Evolutionary conservation across 2,797 vertebrate genomes (phyloP), one percentile per base, ranked within the genome.

Genomic region (Enteromius anoplus): DNA sequence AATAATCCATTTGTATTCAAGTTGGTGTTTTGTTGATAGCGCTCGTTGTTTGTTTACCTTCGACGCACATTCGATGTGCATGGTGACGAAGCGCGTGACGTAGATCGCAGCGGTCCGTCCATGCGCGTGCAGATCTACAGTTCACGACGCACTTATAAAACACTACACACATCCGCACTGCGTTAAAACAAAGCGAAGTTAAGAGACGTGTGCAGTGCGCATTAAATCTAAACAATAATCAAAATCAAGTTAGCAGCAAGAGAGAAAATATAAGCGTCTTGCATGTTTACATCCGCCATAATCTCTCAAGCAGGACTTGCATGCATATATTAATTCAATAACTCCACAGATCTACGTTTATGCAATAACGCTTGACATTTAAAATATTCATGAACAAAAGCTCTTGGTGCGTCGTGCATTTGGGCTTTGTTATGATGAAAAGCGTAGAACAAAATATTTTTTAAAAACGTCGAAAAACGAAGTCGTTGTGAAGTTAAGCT

Each of bases 111-210:
- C 49, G 23, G 58, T 64, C 69, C 7, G 29, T 75, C 34, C 49
- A 7, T 15, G 11, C 5, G 29, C 2, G 19, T 51, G 32, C 10
- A n/a, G 55, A 45, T 82, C 42, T 72, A 34, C 40, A 68, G 42
- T 77, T 47, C 40, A 64, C 53, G 21, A 78, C 65, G 73, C 65
- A 55, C 26, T 84, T 69, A 68, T 21, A 58, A 45, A 60, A 81
- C 70, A 47, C 19, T 15, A 10, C 19, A 29, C 17, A 49, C 14
- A 73, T 72, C 84, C 80, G 80, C 80, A 85, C 80, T 82, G 80
- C 80, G 84, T 75, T 85, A 62, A 40, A 78, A n/a, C 8, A 10
- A 79, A 23, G 55, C 49, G 0, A 8, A 17, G 53, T 71, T 69
- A n/a, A 32, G 4, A 17, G 14, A 21, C n/a, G 3, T 3, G 19